Conservation (phyloP, 2,113 vertebrate genomes). For the Dipodomys ordii region DNA sequence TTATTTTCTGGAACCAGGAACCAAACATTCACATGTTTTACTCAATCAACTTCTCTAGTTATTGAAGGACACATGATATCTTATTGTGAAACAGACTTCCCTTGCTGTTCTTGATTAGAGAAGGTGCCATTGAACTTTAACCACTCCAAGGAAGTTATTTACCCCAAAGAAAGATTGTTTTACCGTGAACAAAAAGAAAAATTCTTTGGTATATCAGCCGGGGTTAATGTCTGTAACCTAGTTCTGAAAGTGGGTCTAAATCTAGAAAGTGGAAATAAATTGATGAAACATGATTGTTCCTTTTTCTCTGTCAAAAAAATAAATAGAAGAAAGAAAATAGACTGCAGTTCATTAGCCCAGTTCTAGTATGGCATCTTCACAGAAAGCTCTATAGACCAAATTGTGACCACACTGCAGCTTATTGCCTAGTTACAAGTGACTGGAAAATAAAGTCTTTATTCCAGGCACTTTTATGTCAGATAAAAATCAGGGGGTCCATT, state of each 20-base stretch:
- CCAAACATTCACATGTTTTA: not conserved
- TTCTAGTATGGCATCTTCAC: not conserved
- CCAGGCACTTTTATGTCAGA: not conserved
- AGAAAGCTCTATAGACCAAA: not conserved
- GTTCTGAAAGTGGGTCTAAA: not conserved
- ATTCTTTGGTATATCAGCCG: not conserved
- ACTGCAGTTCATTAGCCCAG: not conserved
- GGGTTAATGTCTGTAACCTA: not conserved
- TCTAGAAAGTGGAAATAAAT: not conserved
- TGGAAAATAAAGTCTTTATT: not conserved
- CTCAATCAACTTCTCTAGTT: not conserved
- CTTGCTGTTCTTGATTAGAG: not conserved
- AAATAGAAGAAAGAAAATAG: not conserved
- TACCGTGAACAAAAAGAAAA: slow-evolving; percentile 25
- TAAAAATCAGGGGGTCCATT: not conserved
- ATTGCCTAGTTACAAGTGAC: not conserved
- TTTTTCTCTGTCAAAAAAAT: not conserved
- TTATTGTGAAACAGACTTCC: not conserved
- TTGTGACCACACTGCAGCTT: not conserved
- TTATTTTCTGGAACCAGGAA: not conserved
- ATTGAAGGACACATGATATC: not conserved
- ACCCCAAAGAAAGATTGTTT: not conserved
- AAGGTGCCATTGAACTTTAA: not conserved
- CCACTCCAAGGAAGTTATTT: not conserved
- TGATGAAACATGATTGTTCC: not conserved